A percentile compares a stretch with the other conserved stretches of the same genome.
Evolutionary conservation across 1,140 invertebrate genomes (phyloP).

Genomic region (Trinorchestia longiramus): DNA sequence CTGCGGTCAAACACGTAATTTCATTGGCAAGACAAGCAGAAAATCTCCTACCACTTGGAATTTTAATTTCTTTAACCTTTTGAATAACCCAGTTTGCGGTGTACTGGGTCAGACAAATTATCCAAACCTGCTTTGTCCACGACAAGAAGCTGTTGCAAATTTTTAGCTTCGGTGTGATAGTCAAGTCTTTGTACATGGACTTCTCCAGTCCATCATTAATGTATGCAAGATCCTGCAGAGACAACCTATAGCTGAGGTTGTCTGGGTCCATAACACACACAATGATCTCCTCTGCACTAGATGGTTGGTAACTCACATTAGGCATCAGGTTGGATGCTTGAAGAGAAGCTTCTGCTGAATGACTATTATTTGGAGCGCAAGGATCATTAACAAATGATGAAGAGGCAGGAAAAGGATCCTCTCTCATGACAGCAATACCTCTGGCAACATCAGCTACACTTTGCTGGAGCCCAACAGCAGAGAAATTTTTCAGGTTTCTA

Average conservation of each 20-base stretch:
- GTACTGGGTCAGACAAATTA: constrained; percentile 12
- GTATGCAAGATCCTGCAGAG: neutral
- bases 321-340: neutral
- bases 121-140: neutral
- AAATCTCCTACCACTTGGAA: neutral
- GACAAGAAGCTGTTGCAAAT: constrained; percentile 34
- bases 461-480: neutral
- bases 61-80: neutral
- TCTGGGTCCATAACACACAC: neutral
- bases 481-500: neutral
- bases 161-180: constrained; percentile 31
- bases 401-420: neutral
- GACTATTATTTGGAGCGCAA: neutral
- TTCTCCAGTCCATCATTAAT: constrained; percentile 6
- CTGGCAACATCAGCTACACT: constrained; percentile 41
- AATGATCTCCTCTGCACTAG: neutral
- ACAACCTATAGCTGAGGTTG: constrained; percentile 1
- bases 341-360: neutral
- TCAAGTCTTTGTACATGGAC: constrained; percentile 23
- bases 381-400: neutral
- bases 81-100: neutral
- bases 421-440: neutral
- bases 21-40: neutral
- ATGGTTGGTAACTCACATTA: neutral
- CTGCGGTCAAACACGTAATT: neutral